Evolutionary conservation across 2,113 vertebrate genomes (phyloP).

Genomic region (Cebidichthys violaceus): DNA sequence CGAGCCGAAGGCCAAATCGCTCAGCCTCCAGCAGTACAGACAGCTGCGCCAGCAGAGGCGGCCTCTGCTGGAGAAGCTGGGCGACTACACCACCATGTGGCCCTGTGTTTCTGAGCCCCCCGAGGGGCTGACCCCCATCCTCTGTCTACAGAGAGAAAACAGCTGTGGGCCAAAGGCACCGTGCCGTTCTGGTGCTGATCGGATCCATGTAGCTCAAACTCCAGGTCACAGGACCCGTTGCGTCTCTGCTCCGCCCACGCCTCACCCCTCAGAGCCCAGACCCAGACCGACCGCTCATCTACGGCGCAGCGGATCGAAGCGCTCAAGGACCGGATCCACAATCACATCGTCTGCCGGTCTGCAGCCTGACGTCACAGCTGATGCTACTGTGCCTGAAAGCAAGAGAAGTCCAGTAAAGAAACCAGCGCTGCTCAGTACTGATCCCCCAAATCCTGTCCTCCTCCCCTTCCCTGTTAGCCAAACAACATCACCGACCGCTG

Average conservation of each 20-base stretch:
- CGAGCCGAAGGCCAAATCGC: conserved; percentile 84
- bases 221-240: background rate
- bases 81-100: conserved; percentile 86
- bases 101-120: conserved; percentile 88
- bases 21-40: conserved; percentile 93
- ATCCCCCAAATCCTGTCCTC: conserved; percentile 82
- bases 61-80: conserved; percentile 66
- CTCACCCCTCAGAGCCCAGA: conserved; percentile 17
- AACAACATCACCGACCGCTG: background rate
- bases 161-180: conserved; percentile 25
- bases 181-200: background rate
- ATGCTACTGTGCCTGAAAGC: background rate
- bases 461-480: conserved; percentile 58
- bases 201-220: conserved; percentile 1
- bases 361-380: background rate
- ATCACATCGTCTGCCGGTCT: conserved; percentile 30
- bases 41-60: conserved; percentile 85
- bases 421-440: conserved; percentile 44
- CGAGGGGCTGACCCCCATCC: conserved; percentile 87
- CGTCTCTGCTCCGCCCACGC: background rate
- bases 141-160: conserved; percentile 81
- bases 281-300: background rate
- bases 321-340: conserved; percentile 19
- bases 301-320: conserved; percentile 3
- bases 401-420: conserved; percentile 62